Evolutionary conservation across 2,113 vertebrate genomes (phyloP), one percentile per base, ranked within the genome.

Genomic region (Probosciger aterrimus): DNA sequence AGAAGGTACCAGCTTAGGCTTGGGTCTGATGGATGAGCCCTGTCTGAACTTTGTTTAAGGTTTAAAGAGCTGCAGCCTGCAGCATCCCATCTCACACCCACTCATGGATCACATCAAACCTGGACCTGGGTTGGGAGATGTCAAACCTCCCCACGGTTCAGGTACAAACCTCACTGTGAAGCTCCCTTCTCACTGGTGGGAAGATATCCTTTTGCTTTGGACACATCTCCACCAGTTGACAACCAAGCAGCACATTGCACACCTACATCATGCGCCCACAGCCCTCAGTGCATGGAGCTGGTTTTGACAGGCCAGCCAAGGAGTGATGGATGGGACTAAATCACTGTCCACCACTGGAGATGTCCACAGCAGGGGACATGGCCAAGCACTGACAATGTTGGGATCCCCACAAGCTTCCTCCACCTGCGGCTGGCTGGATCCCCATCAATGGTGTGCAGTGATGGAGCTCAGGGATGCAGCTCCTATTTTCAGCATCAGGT

Each of bases 71-170:
- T 22, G 64, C 49, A 49, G 69, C 6, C 4, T 4, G 31, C 81
- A 35, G 14, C 50, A 53, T 47, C 62, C 28, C 76, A 9, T 5
- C 55, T 22, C 0, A 1, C 19, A 19, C 24, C 18, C 7, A 0
- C 16, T 3, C 0, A 16, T 0, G 0, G 63, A 82, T 14, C 15
- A 5, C 6, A 0, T 11, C 2, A 1, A 33, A 23, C 30, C 9
- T 3, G 81, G 49, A 27, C 18, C 9, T 8, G n/a, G 62, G 49
- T 31, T 10, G 60, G 37, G 65, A 70, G 70, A 10, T 2, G 47
- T 2, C 83, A 55, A 24, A 60, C 24, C 35, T 19, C 14, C 18
- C 31, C 27, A 1, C 0, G 15, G 43, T 4, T 8, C 4, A 6
- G 39, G 30, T 1, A 35, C 35, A 35, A 25, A 55, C 23, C 41